These are phyloP conservation scores for Erythrocercus mccallii DNA, from an alignment of 2,113 vertebrate genomes.

Conservation along the genomic window DNA sequence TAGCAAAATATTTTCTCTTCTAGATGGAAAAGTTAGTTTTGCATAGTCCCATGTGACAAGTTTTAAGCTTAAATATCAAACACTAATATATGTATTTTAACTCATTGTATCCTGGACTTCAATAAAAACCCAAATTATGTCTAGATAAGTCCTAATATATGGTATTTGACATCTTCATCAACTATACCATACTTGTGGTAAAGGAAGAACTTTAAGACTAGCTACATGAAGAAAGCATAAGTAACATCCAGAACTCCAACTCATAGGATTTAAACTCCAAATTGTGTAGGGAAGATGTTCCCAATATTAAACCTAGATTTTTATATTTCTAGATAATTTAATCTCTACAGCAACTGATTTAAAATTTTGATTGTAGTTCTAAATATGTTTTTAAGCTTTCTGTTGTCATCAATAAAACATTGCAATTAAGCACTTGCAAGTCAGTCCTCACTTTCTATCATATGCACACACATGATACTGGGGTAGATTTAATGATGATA, in stretches of 20 bases:
- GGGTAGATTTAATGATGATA: background rate
- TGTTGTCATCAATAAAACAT: background rate
- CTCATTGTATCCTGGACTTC: background rate
- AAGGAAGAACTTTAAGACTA: background rate
- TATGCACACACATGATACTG: rapidly evolving
- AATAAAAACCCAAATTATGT: background rate
- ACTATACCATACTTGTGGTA: background rate
- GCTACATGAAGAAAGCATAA: background rate
- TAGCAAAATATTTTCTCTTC: background rate
- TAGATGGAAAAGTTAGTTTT: background rate
- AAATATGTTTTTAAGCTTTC: background rate
- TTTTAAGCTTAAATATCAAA: background rate
- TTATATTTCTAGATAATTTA: background rate
- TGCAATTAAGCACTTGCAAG: background rate
- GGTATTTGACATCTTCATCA: background rate
- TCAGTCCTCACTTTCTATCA: background rate
- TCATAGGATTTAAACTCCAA: background rate
- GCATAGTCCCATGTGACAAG: background rate
- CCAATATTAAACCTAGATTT: background rate
- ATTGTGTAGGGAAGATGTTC: background rate
- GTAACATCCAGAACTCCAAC: background rate
- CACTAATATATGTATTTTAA: background rate
- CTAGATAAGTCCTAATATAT: background rate
- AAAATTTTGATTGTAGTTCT: background rate
- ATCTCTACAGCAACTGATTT: background rate